Percentiles rank a stretch among this genome's conserved stretches.
Conservation (phyloP, 2,797 vertebrate species). For the Siniperca scherzeri region DNA sequence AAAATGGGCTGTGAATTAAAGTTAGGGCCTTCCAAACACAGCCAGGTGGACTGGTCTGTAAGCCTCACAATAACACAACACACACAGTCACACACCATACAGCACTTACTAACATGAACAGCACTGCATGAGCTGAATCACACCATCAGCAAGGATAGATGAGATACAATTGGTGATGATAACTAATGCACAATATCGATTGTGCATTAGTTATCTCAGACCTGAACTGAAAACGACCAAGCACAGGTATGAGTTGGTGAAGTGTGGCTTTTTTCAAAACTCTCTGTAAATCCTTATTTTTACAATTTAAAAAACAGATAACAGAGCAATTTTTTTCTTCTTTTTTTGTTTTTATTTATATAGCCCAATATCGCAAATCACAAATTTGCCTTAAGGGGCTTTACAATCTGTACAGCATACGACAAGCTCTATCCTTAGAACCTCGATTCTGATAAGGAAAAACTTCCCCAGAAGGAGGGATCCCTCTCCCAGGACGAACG, state of each 20-base stretch:
- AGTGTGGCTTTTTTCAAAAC: slow-evolving; percentile 3
- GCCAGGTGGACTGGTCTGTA: slow-evolving; percentile 61
- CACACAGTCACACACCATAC: slow-evolving; percentile 9
- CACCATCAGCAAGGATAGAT: slow-evolving; percentile 39
- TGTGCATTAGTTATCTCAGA: slow-evolving; percentile 24
- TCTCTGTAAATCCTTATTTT: background rate
- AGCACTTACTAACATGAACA: slow-evolving; percentile 24
- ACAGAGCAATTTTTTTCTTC: too few species aligned
- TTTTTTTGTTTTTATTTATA: too few species aligned
- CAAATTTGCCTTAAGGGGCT: too few species aligned
- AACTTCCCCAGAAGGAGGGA: too few species aligned
- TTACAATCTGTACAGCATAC: too few species aligned
- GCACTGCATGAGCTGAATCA: slow-evolving; percentile 46
- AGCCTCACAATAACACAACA: slow-evolving; percentile 21
- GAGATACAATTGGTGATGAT: slow-evolving; percentile 36
- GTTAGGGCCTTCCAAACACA: slow-evolving; percentile 70
- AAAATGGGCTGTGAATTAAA: slow-evolving; percentile 83
- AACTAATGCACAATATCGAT: background rate
- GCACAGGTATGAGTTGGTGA: background rate
- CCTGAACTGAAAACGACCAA: slow-evolving; percentile 15
- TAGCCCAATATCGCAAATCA: too few species aligned
- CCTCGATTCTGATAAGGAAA: too few species aligned
- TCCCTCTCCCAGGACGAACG: too few species aligned
- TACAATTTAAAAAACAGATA: background rate
- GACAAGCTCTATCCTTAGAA: too few species aligned